Evolutionary conservation across 2,888 invertebrate genomes (phyloP), one percentile per base, ranked within the genome.

Genomic region (Drosophila merina): DNA sequence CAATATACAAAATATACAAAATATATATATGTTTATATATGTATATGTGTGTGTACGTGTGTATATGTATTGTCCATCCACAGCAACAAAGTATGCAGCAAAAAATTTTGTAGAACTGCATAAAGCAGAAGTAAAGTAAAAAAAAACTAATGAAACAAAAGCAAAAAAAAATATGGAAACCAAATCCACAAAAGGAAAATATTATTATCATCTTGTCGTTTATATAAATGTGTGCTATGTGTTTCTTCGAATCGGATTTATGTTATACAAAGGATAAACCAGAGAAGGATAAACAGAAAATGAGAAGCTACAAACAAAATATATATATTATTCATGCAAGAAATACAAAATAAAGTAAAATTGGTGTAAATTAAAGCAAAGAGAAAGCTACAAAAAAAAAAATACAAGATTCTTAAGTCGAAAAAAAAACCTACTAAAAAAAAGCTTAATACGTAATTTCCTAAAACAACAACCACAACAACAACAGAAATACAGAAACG

Each of bases 311-410:
- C 20, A 54, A 12, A 62, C 14, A 14, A 42, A 33, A 42, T 42
- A 44, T 44, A 68, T 59, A 51, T 59, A 56, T 74, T 81, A 74
- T 76, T 76, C 40, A 74, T 68, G 66, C 60, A 60, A 60, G 40
- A 77, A 74, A 72, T 62, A 70, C 47, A 58, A 64, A 63, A 60
- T 50, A 60, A 63, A 33, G 36, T 67, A 67, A 55, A 62, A 79
- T 82, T 77, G 80, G 84, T 86, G 86, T 86, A 83, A 75, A 84
- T 64, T 84, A 49, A 54, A 69, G 20, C 68, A 62, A 69, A 47
- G 14, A 25, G 7, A 8, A 42, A 20, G 45, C 28, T 56, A 69
- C 49, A 12, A n/a, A 40, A 57, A 56, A 57, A 56, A 33, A 54
- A 64, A 14, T 14, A 40, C n/a, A 40, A 40, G 38, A 51, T 49